Percentiles rank a stretch among this genome's conserved stretches.
These are phyloP conservation scores for Anabacerthia variegaticeps DNA, from an alignment of 2,797 vertebrate genomes.

Conservation along the genomic window DNA sequence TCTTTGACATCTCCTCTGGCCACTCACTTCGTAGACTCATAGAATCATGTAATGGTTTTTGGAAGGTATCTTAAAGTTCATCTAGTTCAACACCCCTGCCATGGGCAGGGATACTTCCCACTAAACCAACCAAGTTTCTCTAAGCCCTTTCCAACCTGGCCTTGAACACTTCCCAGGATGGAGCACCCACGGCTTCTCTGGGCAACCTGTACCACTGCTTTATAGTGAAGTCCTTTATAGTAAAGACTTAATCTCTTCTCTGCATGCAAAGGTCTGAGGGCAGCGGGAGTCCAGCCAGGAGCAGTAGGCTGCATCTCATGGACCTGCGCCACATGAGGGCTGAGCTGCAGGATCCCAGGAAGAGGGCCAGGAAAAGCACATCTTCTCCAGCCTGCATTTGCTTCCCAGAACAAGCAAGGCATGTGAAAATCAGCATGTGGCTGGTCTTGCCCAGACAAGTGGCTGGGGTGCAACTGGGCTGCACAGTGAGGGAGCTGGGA, in stretches of 20 bases:
- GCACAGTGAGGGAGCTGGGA: neutral
- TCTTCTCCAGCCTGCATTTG: rapidly evolving
- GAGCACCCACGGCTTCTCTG: neutral
- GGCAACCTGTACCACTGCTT: neutral
- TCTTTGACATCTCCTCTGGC: neutral
- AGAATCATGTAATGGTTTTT: neutral
- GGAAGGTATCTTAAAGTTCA: neutral
- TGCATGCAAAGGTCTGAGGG: neutral
- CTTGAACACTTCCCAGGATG: neutral
- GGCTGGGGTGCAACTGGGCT: neutral
- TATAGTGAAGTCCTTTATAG: neutral
- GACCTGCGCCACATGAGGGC: rapidly evolving
- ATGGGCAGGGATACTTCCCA: neutral
- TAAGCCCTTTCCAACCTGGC: neutral
- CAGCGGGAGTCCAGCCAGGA: rapidly evolving
- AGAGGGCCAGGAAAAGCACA: neutral
- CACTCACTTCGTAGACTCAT: neutral
- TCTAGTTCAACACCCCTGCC: neutral
- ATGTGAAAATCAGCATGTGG: neutral
- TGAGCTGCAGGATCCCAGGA: neutral
- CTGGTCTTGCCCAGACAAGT: rapidly evolving
- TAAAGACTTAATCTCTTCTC: neutral
- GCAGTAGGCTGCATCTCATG: rapidly evolving
- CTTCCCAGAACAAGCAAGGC: neutral
- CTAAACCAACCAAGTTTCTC: neutral